A percentile compares a stretch with the other conserved stretches of the same genome.
These are phyloP conservation scores for Cranoglanis bouderius DNA, from an alignment of 2,113 vertebrate species.

Conservation along the genomic window DNA sequence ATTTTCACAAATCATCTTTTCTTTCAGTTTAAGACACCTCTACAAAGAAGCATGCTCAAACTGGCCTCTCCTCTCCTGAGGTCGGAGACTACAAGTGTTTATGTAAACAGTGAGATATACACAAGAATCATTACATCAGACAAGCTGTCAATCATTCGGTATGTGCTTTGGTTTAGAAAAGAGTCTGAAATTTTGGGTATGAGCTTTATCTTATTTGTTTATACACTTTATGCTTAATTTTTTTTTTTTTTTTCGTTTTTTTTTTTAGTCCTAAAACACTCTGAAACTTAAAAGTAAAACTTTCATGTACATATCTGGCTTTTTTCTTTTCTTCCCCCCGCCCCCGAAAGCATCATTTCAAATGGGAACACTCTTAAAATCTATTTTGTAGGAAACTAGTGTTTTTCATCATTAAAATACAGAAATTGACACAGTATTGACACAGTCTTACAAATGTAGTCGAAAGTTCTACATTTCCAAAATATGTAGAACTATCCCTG, in stretches of 20 bases:
- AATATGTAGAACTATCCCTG: conserved; percentile 82
- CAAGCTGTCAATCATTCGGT: conserved; percentile 85
- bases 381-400: conserved; percentile 90
- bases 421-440: conserved; percentile 84
- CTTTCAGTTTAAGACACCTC: conserved; percentile 15
- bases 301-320: conserved; percentile 53
- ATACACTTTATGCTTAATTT: conserved; percentile 75
- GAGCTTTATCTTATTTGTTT: conserved; percentile 75
- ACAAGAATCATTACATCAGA: conserved; percentile 80
- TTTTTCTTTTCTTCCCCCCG: conserved; percentile 55
- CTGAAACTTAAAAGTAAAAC: conserved; percentile 77
- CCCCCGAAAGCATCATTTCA: conserved; percentile 71
- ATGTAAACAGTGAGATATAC: conserved; percentile 96
- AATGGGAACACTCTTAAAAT: conserved; percentile 78
- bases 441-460: conserved; percentile 82
- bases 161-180: conserved; percentile 93
- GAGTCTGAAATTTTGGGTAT: conserved; percentile 90
- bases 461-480: conserved; percentile 74
- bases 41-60: conserved; percentile 63
- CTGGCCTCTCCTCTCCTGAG: conserved; percentile 87
- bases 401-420: conserved; percentile 92
- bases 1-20: background rate
- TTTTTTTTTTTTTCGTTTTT: conserved; percentile 8
- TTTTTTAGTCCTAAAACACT: conserved; percentile 78
- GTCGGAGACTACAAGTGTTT: conserved; percentile 89